These are phyloP conservation scores for Hystrix brachyura DNA, from an alignment of 2,113 vertebrate genomes.

Conservation along the genomic window DNA sequence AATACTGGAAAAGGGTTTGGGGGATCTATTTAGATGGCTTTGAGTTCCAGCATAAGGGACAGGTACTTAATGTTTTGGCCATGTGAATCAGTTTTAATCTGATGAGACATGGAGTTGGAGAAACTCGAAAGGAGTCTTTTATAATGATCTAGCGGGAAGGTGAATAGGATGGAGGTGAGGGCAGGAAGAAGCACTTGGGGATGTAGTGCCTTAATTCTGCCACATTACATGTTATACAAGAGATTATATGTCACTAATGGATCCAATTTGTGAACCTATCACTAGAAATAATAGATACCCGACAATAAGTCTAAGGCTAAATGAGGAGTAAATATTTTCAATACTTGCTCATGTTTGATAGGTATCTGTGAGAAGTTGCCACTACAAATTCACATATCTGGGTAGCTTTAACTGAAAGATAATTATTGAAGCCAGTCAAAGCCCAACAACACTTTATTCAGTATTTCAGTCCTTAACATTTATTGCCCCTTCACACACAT, in stretches of 20 bases:
- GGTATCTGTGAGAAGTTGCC: neutral
- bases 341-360: neutral
- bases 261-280: neutral
- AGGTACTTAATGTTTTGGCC: neutral
- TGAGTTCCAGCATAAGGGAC: neutral
- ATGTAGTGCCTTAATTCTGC: neutral
- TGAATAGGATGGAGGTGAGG: neutral
- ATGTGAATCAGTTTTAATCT: neutral
- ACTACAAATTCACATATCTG: neutral
- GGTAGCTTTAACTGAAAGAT: neutral
- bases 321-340: neutral
- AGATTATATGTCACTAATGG: neutral
- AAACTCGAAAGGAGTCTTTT: neutral
- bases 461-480: neutral
- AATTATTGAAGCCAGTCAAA: neutral
- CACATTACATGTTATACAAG: neutral
- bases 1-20: neutral
- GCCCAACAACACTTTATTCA: neutral
- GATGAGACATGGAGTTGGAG: neutral
- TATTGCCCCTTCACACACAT: neutral
- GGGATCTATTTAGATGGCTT: neutral
- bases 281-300: neutral
- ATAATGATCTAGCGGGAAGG: neutral
- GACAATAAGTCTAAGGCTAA: neutral
- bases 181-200: neutral